These are phyloP conservation scores for Drosophila parabipectinata DNA, from an alignment of 1,140 invertebrate genomes.

Conservation along the genomic window DNA sequence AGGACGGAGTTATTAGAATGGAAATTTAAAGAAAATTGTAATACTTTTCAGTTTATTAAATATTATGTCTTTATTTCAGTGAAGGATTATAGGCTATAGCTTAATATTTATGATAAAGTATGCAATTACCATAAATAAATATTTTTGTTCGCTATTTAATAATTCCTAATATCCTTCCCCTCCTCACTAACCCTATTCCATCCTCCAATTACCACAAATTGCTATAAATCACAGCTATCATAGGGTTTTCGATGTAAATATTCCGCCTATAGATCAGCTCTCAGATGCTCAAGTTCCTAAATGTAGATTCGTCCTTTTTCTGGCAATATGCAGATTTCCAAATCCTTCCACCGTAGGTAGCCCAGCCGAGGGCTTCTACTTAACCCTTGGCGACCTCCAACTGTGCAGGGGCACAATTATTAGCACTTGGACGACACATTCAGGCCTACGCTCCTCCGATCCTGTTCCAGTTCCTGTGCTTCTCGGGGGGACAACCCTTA, in stretches of 20 bases:
- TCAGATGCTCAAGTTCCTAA: constrained; percentile 35
- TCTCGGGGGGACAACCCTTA: constrained; percentile 69
- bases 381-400: constrained; percentile 55
- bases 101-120: background rate
- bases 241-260: constrained; percentile 35
- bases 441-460: constrained; percentile 41
- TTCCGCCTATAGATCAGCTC: constrained; percentile 46
- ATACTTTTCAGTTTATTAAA: background rate
- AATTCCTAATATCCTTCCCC: background rate
- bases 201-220: constrained; percentile 30
- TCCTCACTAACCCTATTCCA: background rate
- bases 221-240: constrained; percentile 13
- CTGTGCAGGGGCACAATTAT: constrained; percentile 77
- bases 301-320: constrained; percentile 21
- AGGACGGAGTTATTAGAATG: background rate
- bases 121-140: constrained; percentile 1
- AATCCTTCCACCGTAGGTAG: constrained; percentile 13
- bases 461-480: constrained; percentile 13
- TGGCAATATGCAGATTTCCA: constrained; percentile 30
- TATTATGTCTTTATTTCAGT: background rate
- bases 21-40: constrained; percentile 1
- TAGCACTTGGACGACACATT: constrained; percentile 80
- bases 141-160: too few species aligned
- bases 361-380: background rate
- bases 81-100: too few species aligned